phyloP scores from a whole-genome alignment of 2,113 vertebrate genomes.

The Cyanoramphus novaezelandiae region DNA sequence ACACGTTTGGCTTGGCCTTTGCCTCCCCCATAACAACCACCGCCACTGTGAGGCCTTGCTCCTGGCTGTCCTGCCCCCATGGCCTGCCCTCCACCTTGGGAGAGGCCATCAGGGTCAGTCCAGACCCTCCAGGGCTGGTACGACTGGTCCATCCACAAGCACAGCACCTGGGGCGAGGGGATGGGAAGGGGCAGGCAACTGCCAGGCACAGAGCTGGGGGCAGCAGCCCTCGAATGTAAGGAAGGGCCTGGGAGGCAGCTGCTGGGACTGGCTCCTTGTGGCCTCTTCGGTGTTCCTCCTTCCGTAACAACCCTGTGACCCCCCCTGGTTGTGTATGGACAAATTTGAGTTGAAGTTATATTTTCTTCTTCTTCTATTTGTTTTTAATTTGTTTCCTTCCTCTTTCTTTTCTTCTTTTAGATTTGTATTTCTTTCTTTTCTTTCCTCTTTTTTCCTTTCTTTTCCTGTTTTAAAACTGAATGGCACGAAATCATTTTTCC shows the following conservation, averaged over 20 bases:
- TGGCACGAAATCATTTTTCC: slow-evolving; percentile 82
- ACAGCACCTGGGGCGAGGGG: slow-evolving; percentile 45
- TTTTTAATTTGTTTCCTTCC: background rate
- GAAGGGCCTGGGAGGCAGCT: slow-evolving; percentile 61
- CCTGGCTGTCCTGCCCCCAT: background rate
- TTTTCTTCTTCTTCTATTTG: background rate
- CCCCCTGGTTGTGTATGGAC: slow-evolving; percentile 70
- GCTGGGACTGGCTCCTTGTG: slow-evolving; percentile 72
- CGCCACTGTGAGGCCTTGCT: slow-evolving; percentile 64
- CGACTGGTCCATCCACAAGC: slow-evolving; percentile 53
- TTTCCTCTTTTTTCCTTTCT: background rate
- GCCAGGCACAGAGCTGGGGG: background rate
- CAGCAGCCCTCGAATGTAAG: slow-evolving; percentile 48
- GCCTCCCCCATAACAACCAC: background rate
- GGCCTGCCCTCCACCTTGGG: background rate
- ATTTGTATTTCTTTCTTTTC: slow-evolving; percentile 1
- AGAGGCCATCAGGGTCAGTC: background rate
- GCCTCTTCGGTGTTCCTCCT: slow-evolving; percentile 62
- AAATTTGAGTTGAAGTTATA: slow-evolving; percentile 63
- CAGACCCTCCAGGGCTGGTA: slow-evolving; percentile 12
- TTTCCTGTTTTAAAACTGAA: slow-evolving; percentile 76
- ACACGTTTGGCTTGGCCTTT: slow-evolving; percentile 3
- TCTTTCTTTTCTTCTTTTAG: slow-evolving; percentile 36
- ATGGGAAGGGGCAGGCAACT: slow-evolving; percentile 28
- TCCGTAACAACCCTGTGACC: slow-evolving; percentile 70